Evolutionary conservation across 2,113 vertebrate genomes (phyloP).

Genomic region (Cochlearius cochlearius): DNA sequence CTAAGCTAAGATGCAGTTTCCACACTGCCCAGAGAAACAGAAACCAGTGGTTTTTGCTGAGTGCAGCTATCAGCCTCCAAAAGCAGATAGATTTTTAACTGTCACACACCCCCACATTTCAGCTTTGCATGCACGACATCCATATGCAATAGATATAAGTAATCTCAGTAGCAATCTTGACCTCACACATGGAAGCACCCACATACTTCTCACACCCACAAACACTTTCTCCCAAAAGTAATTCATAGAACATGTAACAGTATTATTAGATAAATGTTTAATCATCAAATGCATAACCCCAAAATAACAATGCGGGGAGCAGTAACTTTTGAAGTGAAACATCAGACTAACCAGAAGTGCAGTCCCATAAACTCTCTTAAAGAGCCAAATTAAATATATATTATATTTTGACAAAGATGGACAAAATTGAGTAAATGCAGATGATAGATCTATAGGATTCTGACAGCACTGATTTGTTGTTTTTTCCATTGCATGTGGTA

Average conservation of each 20-base stretch:
- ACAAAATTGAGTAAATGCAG: neutral
- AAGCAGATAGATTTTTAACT: constrained; percentile 53
- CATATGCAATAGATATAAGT: constrained; percentile 6
- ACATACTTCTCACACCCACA: constrained; percentile 64
- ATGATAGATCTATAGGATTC: neutral
- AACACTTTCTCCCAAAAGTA: constrained; percentile 40
- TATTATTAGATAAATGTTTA: neutral
- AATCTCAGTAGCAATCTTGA: constrained; percentile 55
- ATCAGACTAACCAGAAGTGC: neutral
- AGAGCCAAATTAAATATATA: neutral
- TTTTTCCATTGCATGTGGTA: neutral
- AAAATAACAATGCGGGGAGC: neutral
- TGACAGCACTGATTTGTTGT: neutral
- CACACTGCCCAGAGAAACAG: constrained; percentile 7
- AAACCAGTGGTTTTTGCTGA: constrained; percentile 19
- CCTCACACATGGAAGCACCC: constrained; percentile 52
- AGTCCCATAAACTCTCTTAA: neutral
- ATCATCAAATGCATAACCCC: neutral
- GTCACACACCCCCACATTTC: constrained; percentile 54
- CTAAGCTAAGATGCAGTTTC: neutral
- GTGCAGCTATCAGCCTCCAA: neutral
- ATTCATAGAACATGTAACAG: neutral
- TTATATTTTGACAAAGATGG: neutral
- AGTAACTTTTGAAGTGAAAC: neutral
- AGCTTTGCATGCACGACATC: constrained; percentile 16